Conservation (phyloP, 2,113 vertebrate species). For the Pipra filicauda region DNA sequence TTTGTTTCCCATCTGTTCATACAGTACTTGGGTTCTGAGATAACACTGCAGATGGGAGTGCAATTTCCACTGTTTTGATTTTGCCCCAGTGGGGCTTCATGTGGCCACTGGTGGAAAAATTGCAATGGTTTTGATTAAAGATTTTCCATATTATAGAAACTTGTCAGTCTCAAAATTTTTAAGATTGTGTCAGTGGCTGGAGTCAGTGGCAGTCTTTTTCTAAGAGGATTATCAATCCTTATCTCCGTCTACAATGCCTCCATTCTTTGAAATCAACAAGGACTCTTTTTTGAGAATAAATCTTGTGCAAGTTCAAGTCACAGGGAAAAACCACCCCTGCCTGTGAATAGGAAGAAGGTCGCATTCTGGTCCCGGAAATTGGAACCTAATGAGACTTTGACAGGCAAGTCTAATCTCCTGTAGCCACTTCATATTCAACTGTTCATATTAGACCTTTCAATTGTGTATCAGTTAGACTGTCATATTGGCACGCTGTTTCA, state of each 20-base stretch:
- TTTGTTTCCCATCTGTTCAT: constrained; percentile 48
- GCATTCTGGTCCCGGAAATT: neutral
- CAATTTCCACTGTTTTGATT: neutral
- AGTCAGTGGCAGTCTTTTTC: neutral
- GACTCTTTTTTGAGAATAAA: neutral
- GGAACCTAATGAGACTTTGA: neutral
- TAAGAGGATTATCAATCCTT: neutral
- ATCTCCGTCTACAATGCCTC: neutral
- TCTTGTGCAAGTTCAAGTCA: neutral
- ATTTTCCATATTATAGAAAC: neutral
- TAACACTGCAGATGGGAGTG: neutral
- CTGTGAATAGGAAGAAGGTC: neutral
- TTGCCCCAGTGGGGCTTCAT: neutral
- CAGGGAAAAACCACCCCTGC: neutral
- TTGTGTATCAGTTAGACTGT: neutral
- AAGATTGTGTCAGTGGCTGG: neutral
- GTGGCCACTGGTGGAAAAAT: neutral
- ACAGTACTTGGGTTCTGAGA: neutral
- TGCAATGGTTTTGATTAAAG: neutral
- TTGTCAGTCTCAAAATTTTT: neutral
- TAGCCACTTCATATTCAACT: neutral
- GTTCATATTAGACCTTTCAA: neutral
- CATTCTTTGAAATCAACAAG: neutral
- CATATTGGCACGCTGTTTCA: neutral
- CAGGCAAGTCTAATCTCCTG: neutral